Evolutionary conservation across 1,140 invertebrate genomes (phyloP).

Genomic region (Eumaeus atala): DNA sequence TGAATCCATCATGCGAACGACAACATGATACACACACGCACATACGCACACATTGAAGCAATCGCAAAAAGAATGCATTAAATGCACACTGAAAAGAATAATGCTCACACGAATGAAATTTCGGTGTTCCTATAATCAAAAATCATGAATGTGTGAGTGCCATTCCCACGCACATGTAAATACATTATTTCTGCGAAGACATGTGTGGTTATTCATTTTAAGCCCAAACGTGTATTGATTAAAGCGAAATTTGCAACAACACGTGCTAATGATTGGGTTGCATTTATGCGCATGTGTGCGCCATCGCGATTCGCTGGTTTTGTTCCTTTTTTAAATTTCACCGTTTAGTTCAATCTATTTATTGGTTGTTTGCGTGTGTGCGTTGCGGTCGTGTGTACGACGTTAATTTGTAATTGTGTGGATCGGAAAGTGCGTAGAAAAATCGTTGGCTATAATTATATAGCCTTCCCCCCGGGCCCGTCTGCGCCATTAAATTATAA

Average conservation of each 20-base stretch:
- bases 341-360: conserved; percentile 74
- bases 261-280: conserved; percentile 63
- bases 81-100: conserved; percentile 30
- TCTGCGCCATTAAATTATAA: conserved; percentile 21
- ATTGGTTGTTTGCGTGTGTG: conserved; percentile 63
- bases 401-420: conserved; percentile 28
- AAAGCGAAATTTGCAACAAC: conserved; percentile 28
- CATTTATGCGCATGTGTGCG: conserved; percentile 57
- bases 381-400: conserved; percentile 32
- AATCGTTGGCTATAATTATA: conserved; percentile 62
- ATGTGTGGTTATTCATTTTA: conserved; percentile 25
- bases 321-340: conserved; percentile 74
- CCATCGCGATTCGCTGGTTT: conserved; percentile 64
- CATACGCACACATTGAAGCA: conserved; percentile 34
- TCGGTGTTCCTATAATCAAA: conserved; percentile 71
- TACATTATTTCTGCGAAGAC: conserved; percentile 56
- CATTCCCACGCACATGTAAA: conserved; percentile 61
- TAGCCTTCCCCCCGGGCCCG: conserved; percentile 30
- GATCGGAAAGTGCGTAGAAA: conserved; percentile 69
- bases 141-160: conserved; percentile 49
- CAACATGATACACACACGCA: conserved; percentile 49
- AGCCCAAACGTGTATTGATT: conserved; percentile 21
- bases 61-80: conserved; percentile 54
- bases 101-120: conserved; percentile 41
- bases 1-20: conserved; percentile 65